Base-by-base conservation (phyloP, 2,888 invertebrate species). In the Pediacus dermestoides region DNA sequence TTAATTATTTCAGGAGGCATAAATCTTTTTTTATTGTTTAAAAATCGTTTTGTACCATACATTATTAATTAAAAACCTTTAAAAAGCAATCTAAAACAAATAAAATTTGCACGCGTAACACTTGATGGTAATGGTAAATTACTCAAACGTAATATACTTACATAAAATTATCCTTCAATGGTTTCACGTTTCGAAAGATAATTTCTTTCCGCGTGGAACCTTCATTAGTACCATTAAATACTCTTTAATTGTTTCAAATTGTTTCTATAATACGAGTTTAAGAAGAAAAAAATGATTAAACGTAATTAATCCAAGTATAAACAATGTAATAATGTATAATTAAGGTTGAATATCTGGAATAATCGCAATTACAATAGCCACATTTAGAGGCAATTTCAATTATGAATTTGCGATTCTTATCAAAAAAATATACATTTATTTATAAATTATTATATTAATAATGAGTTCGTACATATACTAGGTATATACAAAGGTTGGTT, bases 381-480 rank as follows among this genome's bases (percentile, higher is more conserved):
- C 23, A 26, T 39, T 44, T 36, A 44, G 34, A 48, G 42, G 46
- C 39, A 43, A 42, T 46, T 46, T 44, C 39, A 48, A 48, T 48
- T 44, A 48, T 34, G 28, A 37, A 14, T 18, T 39, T 44, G 40
- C 36, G 41, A 44, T 48, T 34, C 21, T 35, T 38, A 46, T 48
- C 48, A 32, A 31, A 28, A 37, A 48, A 46, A 46, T 50, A 44
- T 34, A 44, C 37, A 47, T 50, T 41, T 42, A 42, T 45, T 47
- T 50, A 46, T 49, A 44, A 49, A 44, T 49, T 46, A 46, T 38
- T 45, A 34, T 43, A 43, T 42, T 49, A 46, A 44, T 46, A 42
- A 46, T 36, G 42, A 34, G 46, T 37, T 30, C 35, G 45, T 34
- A 33, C 25, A 31, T n/a, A n/a, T n/a, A n/a, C n/a, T n/a, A n/a